Evolutionary conservation across 2,797 vertebrate species (phyloP).

Genomic region (Siniperca scherzeri): DNA sequence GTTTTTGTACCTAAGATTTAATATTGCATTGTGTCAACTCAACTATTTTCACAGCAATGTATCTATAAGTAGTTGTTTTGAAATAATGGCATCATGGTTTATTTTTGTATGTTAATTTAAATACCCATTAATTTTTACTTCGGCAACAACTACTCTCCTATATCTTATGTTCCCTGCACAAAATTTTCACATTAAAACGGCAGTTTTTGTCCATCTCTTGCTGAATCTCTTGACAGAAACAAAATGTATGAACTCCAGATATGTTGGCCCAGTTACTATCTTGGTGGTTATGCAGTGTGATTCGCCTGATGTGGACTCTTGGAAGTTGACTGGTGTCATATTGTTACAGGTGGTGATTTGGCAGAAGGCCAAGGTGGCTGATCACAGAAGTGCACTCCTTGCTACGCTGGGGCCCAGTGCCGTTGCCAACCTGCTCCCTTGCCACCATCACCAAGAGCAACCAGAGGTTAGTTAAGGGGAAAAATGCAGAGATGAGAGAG

Average conservation of each 20-base stretch:
- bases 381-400: slow-evolving; percentile 93
- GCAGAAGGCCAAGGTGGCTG: slow-evolving; percentile 93
- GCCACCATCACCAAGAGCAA: slow-evolving; percentile 89
- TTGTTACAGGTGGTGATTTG: slow-evolving; percentile 93
- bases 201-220: background rate
- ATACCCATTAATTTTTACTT: background rate
- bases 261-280: slow-evolving; percentile 30
- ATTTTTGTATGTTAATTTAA: background rate
- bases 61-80: background rate
- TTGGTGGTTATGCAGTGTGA: slow-evolving; percentile 67
- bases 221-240: slow-evolving; percentile 17
- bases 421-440: slow-evolving; percentile 90
- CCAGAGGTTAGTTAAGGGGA: slow-evolving; percentile 89
- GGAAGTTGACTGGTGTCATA: slow-evolving; percentile 77
- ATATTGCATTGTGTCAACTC: background rate
- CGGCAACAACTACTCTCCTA: background rate
- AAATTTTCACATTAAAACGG: background rate
- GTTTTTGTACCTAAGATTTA: background rate
- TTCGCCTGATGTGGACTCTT: slow-evolving; percentile 72
- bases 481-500: slow-evolving; percentile 21
- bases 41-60: background rate
- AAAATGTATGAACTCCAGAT: slow-evolving; percentile 15
- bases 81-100: background rate
- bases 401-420: slow-evolving; percentile 90
- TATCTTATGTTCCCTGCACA: background rate